Conservation (phyloP, 2,113 vertebrate species). For the Acanthochromis polyacanthus region DNA sequence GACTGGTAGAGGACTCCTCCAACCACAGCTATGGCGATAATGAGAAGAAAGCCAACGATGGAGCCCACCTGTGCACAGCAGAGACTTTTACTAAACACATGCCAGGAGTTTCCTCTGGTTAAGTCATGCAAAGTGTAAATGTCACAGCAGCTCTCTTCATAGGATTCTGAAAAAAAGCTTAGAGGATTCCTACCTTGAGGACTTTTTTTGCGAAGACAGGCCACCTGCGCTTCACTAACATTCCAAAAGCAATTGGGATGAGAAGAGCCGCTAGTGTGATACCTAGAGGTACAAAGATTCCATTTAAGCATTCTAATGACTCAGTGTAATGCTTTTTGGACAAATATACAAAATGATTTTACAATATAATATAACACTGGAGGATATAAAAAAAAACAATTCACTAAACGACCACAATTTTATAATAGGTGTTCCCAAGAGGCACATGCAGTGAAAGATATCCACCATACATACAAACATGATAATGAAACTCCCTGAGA, state of each 20-base stretch:
- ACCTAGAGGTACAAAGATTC: constrained; percentile 77
- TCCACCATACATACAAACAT: no score
- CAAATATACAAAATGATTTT: no score
- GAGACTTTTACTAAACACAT: accelerated
- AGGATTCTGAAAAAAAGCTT: not conserved
- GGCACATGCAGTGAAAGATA: no score
- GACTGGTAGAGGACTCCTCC: constrained; percentile 94
- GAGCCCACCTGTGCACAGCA: constrained; percentile 89
- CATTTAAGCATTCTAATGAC: no score
- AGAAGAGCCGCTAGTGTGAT: constrained; percentile 91
- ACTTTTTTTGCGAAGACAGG: constrained; percentile 89
- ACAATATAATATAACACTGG: no score
- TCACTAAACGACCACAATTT: no score
- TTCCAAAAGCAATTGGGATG: constrained; percentile 88
- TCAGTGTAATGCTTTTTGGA: not conserved
- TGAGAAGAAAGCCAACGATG: constrained; percentile 86
- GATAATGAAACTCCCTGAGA: no score
- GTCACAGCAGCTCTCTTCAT: not conserved
- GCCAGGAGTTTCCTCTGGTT: accelerated
- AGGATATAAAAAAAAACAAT: no score
- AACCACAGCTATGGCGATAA: constrained; percentile 89
- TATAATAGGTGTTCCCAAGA: no score
- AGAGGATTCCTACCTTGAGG: constrained; percentile 88
- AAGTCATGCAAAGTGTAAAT: accelerated
- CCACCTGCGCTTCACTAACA: constrained; percentile 90